phyloP scores from a whole-genome alignment of 2,888 invertebrate genomes.

The Pristionchus arcanus region DNA sequence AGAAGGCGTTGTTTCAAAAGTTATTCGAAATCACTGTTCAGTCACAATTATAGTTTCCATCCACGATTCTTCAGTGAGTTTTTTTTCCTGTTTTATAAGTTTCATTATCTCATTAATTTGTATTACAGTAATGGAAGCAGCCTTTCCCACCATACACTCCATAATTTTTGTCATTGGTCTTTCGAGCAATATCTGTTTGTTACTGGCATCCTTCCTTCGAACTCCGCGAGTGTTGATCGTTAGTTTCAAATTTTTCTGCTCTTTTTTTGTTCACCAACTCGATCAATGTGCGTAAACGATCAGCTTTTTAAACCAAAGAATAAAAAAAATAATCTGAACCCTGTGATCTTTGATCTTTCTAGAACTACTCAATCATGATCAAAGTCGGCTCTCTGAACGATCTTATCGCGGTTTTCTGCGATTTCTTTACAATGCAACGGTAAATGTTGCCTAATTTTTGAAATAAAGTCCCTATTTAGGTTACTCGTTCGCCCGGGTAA shows the following conservation, averaged over 20 bases:
- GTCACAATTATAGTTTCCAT: too few relatives aligned
- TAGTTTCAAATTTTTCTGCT: background rate
- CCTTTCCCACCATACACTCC: background rate
- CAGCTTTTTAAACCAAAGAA: too few relatives aligned
- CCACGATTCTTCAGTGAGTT: too few relatives aligned
- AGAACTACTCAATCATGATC: slow-evolving; percentile 24
- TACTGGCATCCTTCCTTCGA: background rate
- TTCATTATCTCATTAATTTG: too few relatives aligned
- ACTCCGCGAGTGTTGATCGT: background rate
- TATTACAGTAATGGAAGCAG: too few relatives aligned
- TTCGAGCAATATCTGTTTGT: background rate
- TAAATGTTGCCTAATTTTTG: background rate
- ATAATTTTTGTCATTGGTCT: background rate
- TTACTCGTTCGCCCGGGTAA: background rate
- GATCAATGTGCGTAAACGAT: too few relatives aligned
- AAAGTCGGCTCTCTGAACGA: background rate
- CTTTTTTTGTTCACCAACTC: background rate
- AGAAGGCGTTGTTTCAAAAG: too few relatives aligned
- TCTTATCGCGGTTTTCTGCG: background rate
- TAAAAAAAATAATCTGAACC: background rate
- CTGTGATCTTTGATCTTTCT: background rate
- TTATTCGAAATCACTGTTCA: too few relatives aligned
- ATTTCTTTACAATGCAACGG: slow-evolving; percentile 16
- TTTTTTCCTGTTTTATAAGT: too few relatives aligned
- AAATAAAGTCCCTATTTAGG: background rate